Conservation (phyloP, 1,140 invertebrate species). For the Danaus plexippus region DNA sequence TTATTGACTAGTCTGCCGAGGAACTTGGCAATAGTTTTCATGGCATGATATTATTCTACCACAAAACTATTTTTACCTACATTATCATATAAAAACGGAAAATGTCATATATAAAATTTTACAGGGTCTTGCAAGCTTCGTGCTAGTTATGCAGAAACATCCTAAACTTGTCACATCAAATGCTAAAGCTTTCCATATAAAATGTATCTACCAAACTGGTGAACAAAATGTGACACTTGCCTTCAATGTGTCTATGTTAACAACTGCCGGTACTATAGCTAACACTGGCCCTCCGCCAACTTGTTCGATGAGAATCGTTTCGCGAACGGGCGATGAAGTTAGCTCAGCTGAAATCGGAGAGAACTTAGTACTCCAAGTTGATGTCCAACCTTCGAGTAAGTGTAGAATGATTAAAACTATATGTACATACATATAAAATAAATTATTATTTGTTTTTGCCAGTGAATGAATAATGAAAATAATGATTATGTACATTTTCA, state of each 20-base stretch:
- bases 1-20: no score
- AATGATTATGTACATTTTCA: slow-evolving; percentile 38
- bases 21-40: background rate
- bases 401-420: slow-evolving; percentile 48
- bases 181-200: slow-evolving; percentile 94
- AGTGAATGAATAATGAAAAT: no score
- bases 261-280: slow-evolving; percentile 94
- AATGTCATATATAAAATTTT: slow-evolving; percentile 16
- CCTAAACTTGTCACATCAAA: slow-evolving; percentile 95
- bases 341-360: slow-evolving; percentile 94
- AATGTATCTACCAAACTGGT: slow-evolving; percentile 94
- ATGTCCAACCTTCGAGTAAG: slow-evolving; percentile 92
- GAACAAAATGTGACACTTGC: slow-evolving; percentile 94
- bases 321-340: slow-evolving; percentile 88
- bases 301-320: slow-evolving; percentile 93
- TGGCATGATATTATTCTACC: no score
- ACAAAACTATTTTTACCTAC: background rate
- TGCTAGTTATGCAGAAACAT: slow-evolving; percentile 95
- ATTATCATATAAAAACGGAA: background rate
- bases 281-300: slow-evolving; percentile 95
- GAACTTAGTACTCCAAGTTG: slow-evolving; percentile 90
- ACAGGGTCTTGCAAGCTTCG: slow-evolving; percentile 91
- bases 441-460: no score
- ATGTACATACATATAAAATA: no score
- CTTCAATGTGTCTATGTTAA: slow-evolving; percentile 96